Percentiles rank a stretch among this genome's conserved stretches.
Conservation (phyloP, 2,888 invertebrate genomes). For the Melangyna quadrimaculata region DNA sequence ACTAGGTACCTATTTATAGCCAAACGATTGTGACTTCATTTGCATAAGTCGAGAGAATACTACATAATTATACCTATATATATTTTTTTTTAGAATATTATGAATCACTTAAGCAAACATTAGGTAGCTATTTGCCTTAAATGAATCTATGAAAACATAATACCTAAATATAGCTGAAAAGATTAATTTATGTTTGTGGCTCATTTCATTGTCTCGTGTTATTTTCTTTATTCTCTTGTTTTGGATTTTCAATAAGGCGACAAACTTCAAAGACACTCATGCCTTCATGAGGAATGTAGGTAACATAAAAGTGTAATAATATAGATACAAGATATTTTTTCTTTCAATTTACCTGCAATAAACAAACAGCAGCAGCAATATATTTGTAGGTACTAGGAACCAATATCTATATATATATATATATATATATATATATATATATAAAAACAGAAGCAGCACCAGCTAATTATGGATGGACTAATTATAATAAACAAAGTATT, state of each 20-base stretch:
- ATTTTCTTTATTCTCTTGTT: neutral
- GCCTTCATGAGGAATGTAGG: slow-evolving; percentile 24
- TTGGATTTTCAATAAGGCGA: slow-evolving; percentile 13
- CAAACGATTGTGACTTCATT: slow-evolving; percentile 27
- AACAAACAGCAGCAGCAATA: slow-evolving; percentile 26
- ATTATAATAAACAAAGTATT: slow-evolving; percentile 30
- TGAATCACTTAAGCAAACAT: neutral
- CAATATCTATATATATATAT: neutral
- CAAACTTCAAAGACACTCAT: slow-evolving; percentile 45
- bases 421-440: neutral
- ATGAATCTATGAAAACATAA: neutral
- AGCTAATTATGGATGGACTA: slow-evolving; percentile 7
- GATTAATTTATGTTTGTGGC: neutral
- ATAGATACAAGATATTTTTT: slow-evolving; percentile 10
- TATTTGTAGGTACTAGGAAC: no score
- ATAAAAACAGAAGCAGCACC: neutral
- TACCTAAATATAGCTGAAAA: neutral
- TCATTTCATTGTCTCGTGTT: neutral
- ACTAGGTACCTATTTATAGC: slow-evolving; percentile 29
- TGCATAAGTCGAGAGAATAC: slow-evolving; percentile 31
- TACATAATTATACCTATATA: no score
- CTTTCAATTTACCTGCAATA: slow-evolving; percentile 52
- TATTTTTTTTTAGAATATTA: neutral
- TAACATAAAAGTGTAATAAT: slow-evolving; percentile 12
- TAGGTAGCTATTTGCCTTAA: neutral